phyloP scores from a whole-genome alignment of 2,113 vertebrate genomes.

The Genyomyrus donnyi region DNA sequence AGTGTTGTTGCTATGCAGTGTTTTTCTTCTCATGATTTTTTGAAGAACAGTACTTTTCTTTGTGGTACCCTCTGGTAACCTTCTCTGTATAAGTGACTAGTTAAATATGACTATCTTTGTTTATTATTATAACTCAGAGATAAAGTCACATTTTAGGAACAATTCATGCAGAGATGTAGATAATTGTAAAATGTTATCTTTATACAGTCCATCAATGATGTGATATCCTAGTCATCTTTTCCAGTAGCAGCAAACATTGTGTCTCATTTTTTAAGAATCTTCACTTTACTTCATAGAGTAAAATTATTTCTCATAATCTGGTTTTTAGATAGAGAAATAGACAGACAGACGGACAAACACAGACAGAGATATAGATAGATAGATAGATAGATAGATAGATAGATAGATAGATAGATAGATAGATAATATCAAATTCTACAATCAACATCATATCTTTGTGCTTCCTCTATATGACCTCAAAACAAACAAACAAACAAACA shows the following conservation, averaged over 20 bases:
- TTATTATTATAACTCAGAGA: neutral
- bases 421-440: neutral
- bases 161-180: neutral
- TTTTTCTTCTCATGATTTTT: neutral
- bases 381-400: neutral
- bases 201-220: neutral
- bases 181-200: neutral
- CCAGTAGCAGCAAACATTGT: neutral
- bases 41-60: neutral
- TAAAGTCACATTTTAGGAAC: neutral
- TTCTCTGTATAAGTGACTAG: neutral
- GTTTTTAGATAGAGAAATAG: neutral
- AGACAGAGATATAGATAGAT: no score
- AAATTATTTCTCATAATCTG: neutral
- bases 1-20: neutral
- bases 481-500: neutral
- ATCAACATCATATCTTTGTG: neutral
- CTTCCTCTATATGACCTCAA: neutral
- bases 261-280: neutral
- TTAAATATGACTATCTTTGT: neutral
- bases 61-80: neutral
- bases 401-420: neutral
- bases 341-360: neutral
- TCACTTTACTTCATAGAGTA: neutral
- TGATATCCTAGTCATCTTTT: neutral